Conservation (phyloP, 1,140 invertebrate species). For the Drosophila prosaltans region DNA sequence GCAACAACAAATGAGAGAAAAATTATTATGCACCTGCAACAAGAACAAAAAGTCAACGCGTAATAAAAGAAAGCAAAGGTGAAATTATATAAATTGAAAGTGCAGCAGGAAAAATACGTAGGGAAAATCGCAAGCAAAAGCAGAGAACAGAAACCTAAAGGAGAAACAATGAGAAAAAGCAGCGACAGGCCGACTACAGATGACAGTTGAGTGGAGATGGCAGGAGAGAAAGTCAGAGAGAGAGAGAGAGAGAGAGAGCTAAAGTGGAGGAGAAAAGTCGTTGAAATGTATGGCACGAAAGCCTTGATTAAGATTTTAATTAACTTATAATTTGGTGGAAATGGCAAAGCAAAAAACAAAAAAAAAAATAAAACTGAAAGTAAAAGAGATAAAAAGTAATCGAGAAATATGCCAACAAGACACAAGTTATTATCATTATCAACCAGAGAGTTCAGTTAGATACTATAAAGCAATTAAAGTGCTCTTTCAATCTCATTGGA, state of each 20-base stretch:
- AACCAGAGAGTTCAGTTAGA: not conserved
- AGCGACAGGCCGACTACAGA: constrained; percentile 19
- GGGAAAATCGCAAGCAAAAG: constrained; percentile 15
- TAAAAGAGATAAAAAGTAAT: constrained; percentile 1
- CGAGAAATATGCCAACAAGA: constrained; percentile 7
- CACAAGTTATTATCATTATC: constrained; percentile 4
- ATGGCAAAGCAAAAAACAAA: not conserved
- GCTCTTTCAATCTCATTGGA: not conserved
- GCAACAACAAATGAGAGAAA: constrained; percentile 8
- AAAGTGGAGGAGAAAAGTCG: constrained; percentile 25
- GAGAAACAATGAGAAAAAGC: constrained; percentile 13
- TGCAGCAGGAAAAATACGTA: constrained; percentile 24
- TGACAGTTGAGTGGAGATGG: constrained; percentile 33
- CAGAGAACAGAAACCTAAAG: constrained; percentile 33
- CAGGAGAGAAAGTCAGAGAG: not conserved
- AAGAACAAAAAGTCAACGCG: constrained; percentile 36
- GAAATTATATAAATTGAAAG: constrained; percentile 70
- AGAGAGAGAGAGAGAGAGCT: not conserved
- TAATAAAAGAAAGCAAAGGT: constrained; percentile 58
- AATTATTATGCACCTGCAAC: constrained; percentile 69
- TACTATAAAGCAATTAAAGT: constrained; percentile 1
- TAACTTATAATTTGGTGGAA: constrained; percentile 10
- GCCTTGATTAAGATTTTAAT: constrained; percentile 22
- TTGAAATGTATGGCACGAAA: constrained; percentile 38
- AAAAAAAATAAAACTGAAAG: not conserved